Evolutionary conservation across 2,797 vertebrate species (phyloP).

Genomic region (Chelon auratus): DNA sequence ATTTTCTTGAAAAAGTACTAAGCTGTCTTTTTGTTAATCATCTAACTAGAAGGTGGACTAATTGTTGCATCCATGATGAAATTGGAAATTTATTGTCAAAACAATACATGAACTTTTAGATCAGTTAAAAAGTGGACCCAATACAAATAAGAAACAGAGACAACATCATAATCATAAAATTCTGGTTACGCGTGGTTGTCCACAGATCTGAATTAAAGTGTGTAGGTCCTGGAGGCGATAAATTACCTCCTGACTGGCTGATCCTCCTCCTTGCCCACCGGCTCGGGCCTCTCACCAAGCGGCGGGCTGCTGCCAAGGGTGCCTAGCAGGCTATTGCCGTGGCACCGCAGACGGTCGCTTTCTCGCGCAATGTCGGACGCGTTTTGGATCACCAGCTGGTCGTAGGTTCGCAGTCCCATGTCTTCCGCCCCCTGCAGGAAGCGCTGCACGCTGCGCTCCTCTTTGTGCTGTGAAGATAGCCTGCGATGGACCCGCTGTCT

Average conservation of each 20-base stretch:
- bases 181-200: background rate
- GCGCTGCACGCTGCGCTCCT: conserved; percentile 83
- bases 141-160: background rate
- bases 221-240: background rate
- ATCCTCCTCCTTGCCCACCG: conserved; percentile 86
- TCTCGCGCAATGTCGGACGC: conserved; percentile 87
- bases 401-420: conserved; percentile 95
- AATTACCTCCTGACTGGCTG: conserved; percentile 87
- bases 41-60: background rate
- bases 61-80: background rate
- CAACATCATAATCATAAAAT: background rate
- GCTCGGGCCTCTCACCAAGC: conserved; percentile 86
- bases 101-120: too few species aligned
- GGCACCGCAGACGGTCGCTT: conserved; percentile 91
- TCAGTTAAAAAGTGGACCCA: background rate
- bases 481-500: conserved; percentile 83
- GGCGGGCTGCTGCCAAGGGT: conserved; percentile 78
- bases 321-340: conserved; percentile 82
- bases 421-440: conserved; percentile 98
- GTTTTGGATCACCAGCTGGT: conserved; percentile 98
- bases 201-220: conserved; percentile 3
- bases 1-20: too few species aligned
- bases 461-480: conserved; percentile 83
- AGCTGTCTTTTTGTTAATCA: too few species aligned
- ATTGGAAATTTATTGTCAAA: background rate